Conservation (phyloP, 2,113 vertebrate genomes). For the Galemys pyrenaicus region DNA sequence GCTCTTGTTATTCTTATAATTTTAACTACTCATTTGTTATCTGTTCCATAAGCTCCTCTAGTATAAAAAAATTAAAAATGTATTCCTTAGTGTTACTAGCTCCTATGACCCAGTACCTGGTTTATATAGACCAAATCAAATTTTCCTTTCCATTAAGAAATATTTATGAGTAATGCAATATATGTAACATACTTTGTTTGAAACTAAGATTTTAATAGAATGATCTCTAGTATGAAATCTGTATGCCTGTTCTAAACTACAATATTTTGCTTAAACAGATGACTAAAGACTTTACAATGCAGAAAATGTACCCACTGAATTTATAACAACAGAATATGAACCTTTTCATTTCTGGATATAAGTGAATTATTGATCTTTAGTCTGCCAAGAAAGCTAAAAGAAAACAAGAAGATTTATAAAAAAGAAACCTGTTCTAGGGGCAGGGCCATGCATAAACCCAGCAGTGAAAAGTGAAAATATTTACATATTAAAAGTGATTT, state of each 20-base stretch:
- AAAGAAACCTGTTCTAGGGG: neutral
- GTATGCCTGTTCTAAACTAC: neutral
- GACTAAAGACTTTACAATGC: neutral
- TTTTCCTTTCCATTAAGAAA: constrained; percentile 29
- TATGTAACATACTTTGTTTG: constrained; percentile 34
- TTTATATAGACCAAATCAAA: neutral
- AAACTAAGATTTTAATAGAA: constrained; percentile 1
- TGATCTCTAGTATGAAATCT: constrained; percentile 17
- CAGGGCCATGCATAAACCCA: neutral
- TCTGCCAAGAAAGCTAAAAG: neutral
- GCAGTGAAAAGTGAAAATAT: neutral
- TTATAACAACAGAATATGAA: neutral
- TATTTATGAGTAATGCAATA: neutral
- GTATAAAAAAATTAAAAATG: neutral
- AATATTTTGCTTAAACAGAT: neutral
- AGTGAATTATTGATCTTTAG: constrained; percentile 5
- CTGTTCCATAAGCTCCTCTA: neutral
- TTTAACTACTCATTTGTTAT: neutral
- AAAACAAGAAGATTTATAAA: neutral
- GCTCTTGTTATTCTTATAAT: neutral
- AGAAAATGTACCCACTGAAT: neutral
- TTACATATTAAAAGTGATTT: neutral
- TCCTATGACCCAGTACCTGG: neutral
- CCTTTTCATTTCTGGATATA: neutral
- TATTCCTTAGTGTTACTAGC: neutral